These are phyloP conservation scores for Ganaspis brasiliensis DNA, from an alignment of 2,888 invertebrate species.

Conservation along the genomic window DNA sequence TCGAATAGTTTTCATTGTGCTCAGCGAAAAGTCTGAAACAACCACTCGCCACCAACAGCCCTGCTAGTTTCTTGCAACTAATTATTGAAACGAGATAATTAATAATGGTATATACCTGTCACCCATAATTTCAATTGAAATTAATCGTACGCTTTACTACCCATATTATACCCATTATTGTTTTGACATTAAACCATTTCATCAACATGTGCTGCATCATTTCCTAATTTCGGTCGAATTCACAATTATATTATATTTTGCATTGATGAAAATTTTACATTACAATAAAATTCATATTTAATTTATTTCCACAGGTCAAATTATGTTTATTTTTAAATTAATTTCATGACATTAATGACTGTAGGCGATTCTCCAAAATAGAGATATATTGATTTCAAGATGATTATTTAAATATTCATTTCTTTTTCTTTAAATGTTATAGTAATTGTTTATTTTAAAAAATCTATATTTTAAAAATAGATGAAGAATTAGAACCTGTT, in stretches of 20 bases:
- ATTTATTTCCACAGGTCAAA: too few relatives aligned
- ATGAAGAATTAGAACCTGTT: too few relatives aligned
- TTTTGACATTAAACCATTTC: slow-evolving; percentile 9
- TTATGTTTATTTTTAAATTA: too few relatives aligned
- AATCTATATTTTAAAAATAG: too few relatives aligned
- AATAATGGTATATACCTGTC: slow-evolving; percentile 1
- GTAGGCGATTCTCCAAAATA: too few relatives aligned
- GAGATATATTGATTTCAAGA: too few relatives aligned
- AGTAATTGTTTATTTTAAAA: too few relatives aligned
- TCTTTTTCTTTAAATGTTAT: too few relatives aligned
- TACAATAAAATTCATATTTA: not conserved
- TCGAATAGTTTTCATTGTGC: slow-evolving; percentile 17
- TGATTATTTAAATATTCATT: too few relatives aligned
- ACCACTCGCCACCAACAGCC: slow-evolving; percentile 39
- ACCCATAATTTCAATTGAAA: not conserved
- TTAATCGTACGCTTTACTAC: not conserved
- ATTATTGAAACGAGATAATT: slow-evolving; percentile 17
- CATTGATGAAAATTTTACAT: not conserved
- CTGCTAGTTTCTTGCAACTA: slow-evolving; percentile 4
- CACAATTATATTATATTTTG: not conserved
- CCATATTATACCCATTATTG: too few relatives aligned
- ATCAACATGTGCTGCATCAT: not conserved
- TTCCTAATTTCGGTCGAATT: not conserved
- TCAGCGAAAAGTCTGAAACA: slow-evolving; percentile 33
- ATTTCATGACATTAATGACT: too few relatives aligned